Conservation (phyloP, 1,140 invertebrate genomes). For the Aphaenogaster rudis region DNA sequence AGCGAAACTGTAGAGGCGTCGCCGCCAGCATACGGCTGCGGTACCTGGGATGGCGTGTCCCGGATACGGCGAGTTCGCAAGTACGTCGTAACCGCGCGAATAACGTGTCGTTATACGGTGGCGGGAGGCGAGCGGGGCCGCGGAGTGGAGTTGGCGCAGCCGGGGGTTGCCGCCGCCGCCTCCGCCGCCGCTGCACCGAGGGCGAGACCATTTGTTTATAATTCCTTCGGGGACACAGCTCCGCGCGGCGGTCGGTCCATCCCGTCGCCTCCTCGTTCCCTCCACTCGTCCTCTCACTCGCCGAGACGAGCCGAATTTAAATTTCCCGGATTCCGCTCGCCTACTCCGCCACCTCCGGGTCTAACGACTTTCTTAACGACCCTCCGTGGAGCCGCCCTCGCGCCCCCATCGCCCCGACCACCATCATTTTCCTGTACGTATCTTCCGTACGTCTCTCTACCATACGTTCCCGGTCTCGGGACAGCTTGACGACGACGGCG, state of each 20-base stretch:
- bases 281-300: neutral
- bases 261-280: slow-evolving; percentile 13
- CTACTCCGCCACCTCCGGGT: slow-evolving; percentile 51
- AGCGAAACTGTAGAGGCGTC: slow-evolving; percentile 7
- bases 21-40: slow-evolving; percentile 33
- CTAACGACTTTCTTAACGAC: slow-evolving; percentile 82
- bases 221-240: slow-evolving; percentile 75
- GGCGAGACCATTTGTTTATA: slow-evolving; percentile 81
- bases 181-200: slow-evolving; percentile 40
- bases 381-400: slow-evolving; percentile 64
- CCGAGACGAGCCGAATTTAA: slow-evolving; percentile 78
- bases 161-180: slow-evolving; percentile 16
- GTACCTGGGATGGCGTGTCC: slow-evolving; percentile 9
- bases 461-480: slow-evolving; percentile 1
- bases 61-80: slow-evolving; percentile 75
- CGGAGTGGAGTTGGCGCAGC: neutral
- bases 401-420: slow-evolving; percentile 23
- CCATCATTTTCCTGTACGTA: slow-evolving; percentile 21
- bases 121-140: slow-evolving; percentile 14
- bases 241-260: slow-evolving; percentile 7
- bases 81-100: slow-evolving; percentile 80
- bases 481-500: slow-evolving; percentile 69
- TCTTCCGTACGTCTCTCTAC: neutral
- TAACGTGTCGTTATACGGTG: slow-evolving; percentile 77
- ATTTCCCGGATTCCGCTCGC: slow-evolving; percentile 76